Evolutionary conservation across 1,140 invertebrate species (phyloP).

Genomic region (Cryptotermes secundus): DNA sequence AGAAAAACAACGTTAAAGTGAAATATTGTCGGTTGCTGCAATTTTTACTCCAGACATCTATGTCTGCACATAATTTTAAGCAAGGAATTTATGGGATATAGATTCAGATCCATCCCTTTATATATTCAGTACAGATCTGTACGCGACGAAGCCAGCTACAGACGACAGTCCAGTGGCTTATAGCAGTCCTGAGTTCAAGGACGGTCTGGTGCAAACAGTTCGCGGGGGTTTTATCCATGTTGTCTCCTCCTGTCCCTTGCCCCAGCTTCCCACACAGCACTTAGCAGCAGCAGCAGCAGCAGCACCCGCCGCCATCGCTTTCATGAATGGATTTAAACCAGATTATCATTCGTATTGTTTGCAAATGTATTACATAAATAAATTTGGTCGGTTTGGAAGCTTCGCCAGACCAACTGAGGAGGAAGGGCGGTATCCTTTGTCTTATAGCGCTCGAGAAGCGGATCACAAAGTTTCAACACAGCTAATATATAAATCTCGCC

Average conservation of each 20-base stretch:
- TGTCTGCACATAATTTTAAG: too few species aligned
- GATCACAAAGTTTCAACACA: too few species aligned
- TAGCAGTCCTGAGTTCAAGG: background rate
- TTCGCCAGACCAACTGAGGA: background rate
- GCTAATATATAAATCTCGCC: too few species aligned
- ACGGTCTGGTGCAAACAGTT: background rate
- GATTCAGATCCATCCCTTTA: too few species aligned
- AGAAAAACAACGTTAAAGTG: too few species aligned
- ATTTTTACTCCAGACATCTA: too few species aligned
- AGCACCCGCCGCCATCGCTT: too few species aligned
- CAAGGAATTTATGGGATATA: too few species aligned
- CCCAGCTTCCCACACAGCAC: background rate
- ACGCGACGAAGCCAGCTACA: background rate
- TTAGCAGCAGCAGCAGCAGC: background rate
- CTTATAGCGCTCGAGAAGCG: too few species aligned
- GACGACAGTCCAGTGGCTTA: background rate
- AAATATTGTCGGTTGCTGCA: too few species aligned
- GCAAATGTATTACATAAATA: background rate
- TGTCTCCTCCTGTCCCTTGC: background rate
- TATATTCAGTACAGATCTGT: too few species aligned
- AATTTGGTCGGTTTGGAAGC: background rate
- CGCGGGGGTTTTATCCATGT: background rate
- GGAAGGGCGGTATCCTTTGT: background rate
- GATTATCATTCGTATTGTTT: background rate
- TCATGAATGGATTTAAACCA: background rate